Conservation (phyloP, 2,113 vertebrate genomes). For the Motacilla tschutschensis region DNA sequence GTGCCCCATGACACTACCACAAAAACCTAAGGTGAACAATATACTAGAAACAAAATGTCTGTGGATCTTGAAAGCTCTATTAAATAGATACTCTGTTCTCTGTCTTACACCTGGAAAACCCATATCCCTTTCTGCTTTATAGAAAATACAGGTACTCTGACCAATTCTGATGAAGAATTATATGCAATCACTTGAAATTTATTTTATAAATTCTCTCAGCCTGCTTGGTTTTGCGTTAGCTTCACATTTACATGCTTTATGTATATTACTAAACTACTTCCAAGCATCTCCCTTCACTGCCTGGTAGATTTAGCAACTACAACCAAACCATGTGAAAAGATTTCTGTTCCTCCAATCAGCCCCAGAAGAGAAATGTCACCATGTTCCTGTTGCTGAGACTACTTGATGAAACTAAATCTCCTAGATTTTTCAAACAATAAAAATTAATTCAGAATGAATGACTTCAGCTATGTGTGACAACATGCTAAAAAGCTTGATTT, state of each 20-base stretch:
- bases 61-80: neutral
- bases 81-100: neutral
- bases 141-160: neutral
- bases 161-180: neutral
- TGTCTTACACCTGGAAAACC: neutral
- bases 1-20: neutral
- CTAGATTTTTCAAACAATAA: neutral
- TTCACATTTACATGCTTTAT: neutral
- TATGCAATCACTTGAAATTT: neutral
- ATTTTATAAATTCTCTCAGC: neutral
- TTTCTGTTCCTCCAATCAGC: neutral
- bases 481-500: neutral
- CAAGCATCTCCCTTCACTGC: neutral
- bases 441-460: neutral
- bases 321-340: neutral
- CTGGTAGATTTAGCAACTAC: neutral
- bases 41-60: neutral
- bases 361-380: neutral
- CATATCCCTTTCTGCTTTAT: neutral
- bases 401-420: neutral
- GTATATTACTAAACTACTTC: neutral
- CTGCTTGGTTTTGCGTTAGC: neutral
- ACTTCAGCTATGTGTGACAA: neutral
- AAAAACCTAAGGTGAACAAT: neutral
- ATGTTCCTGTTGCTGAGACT: neutral